Percentiles rank a stretch among this genome's conserved stretches.
Conservation (phyloP, 2,888 invertebrate genomes). For the Pollenia griseotomentosa region DNA sequence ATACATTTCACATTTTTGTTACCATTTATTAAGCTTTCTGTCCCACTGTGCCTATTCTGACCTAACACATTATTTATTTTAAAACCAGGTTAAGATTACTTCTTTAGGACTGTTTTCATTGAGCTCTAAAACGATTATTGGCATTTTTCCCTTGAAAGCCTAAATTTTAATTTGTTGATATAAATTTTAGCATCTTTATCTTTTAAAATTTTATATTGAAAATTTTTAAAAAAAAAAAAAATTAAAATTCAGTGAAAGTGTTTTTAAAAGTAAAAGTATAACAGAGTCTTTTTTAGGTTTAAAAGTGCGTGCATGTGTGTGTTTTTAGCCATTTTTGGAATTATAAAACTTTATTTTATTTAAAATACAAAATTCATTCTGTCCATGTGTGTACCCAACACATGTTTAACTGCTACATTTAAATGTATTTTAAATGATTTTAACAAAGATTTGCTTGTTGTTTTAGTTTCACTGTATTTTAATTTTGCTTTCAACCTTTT, state of each 20-base stretch:
- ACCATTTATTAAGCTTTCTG: background rate
- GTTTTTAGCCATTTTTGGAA: slow-evolving; percentile 12
- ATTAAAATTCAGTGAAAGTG: slow-evolving; percentile 79
- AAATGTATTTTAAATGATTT: background rate
- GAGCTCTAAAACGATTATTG: background rate
- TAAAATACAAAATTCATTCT: background rate
- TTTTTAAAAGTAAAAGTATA: slow-evolving; percentile 78
- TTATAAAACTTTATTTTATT: slow-evolving; percentile 29
- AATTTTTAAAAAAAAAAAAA: background rate
- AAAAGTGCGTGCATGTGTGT: slow-evolving; percentile 37
- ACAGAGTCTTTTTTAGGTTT: slow-evolving; percentile 20
- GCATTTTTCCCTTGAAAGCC: slow-evolving; percentile 3
- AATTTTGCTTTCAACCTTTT: slow-evolving; percentile 27
- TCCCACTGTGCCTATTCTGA: background rate
- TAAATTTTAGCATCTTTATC: slow-evolving; percentile 40
- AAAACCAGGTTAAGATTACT: background rate
- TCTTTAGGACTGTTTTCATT: background rate
- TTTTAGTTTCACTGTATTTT: background rate
- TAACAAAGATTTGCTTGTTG: slow-evolving; percentile 7
- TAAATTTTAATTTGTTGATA: background rate
- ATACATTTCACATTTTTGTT: background rate
- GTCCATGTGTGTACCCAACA: background rate
- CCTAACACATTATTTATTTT: background rate
- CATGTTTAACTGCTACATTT: slow-evolving; percentile 7
- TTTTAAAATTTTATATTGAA: background rate